Evolutionary conservation across 2,888 invertebrate species (phyloP).

Genomic region (Andrena marginata): DNA sequence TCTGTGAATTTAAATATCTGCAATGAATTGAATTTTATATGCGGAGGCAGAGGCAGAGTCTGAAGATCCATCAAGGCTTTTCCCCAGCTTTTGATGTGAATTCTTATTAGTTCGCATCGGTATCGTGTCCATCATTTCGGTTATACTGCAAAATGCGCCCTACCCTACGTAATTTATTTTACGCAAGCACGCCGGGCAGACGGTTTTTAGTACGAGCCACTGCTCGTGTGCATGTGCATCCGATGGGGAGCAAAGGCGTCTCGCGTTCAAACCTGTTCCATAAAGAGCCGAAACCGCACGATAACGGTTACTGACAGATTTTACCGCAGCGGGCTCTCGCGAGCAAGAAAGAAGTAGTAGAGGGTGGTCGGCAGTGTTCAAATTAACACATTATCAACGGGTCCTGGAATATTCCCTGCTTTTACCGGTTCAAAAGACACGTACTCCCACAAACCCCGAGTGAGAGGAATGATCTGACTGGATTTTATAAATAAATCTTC

Average conservation of each 20-base stretch:
- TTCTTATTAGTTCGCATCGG: too few relatives aligned
- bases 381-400: background rate
- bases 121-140: too few relatives aligned
- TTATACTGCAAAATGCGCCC: background rate
- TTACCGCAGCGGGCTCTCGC: constrained; percentile 52
- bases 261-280: constrained; percentile 67
- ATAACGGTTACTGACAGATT: constrained; percentile 69
- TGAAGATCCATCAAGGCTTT: too few relatives aligned
- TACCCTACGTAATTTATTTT: background rate
- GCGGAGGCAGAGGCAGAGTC: too few relatives aligned
- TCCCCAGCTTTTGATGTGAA: too few relatives aligned
- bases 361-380: background rate
- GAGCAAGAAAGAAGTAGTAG: background rate
- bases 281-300: constrained; percentile 65
- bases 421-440: too few relatives aligned
- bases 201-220: background rate
- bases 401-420: too few relatives aligned
- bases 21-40: too few relatives aligned
- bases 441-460: background rate
- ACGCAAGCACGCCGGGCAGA: background rate
- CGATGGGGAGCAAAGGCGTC: constrained; percentile 48
- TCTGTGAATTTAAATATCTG: too few relatives aligned
- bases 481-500: constrained; percentile 4
- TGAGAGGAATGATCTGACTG: background rate
- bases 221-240: constrained; percentile 17